Percentiles rank a stretch among this genome's conserved stretches.
phyloP scores from a whole-genome alignment of 2,797 vertebrate genomes.

The Falco berigora region DNA sequence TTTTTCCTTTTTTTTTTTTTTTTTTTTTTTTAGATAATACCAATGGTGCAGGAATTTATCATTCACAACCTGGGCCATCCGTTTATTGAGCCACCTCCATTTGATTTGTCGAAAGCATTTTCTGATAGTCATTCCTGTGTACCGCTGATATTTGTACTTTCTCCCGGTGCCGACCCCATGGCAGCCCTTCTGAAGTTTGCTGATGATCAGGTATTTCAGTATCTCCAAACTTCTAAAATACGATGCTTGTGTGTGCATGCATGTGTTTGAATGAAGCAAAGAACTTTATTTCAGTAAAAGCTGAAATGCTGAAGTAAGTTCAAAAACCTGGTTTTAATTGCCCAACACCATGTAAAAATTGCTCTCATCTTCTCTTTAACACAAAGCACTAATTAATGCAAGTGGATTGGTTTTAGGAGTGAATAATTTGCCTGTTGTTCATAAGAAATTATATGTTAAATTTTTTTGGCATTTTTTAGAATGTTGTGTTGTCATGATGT shows the following conservation, averaged over 20 bases:
- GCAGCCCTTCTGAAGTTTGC: conserved; percentile 86
- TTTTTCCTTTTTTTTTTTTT: background rate
- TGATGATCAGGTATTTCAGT: conserved; percentile 79
- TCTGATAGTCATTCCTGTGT: conserved; percentile 84
- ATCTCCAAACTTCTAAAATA: background rate
- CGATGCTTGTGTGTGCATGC: background rate
- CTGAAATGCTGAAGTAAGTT: background rate
- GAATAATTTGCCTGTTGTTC: background rate
- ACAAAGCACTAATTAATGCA: background rate
- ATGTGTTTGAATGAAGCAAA: background rate
- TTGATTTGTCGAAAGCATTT: conserved; percentile 84
- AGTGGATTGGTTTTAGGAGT: background rate
- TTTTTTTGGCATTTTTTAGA: background rate
- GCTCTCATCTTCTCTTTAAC: background rate
- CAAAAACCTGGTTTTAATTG: background rate
- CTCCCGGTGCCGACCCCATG: conserved; percentile 86
- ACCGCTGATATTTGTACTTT: conserved; percentile 84
- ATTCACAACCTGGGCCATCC: conserved; percentile 71
- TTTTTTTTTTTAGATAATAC: conserved; percentile 75
- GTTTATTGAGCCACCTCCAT: conserved; percentile 87
- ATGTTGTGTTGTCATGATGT: background rate
- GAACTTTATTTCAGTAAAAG: background rate
- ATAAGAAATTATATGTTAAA: background rate
- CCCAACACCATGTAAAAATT: background rate
- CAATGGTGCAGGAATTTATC: conserved; percentile 86